Conservation (phyloP, 2,888 invertebrate species). For the Xanthia icteritia region DNA sequence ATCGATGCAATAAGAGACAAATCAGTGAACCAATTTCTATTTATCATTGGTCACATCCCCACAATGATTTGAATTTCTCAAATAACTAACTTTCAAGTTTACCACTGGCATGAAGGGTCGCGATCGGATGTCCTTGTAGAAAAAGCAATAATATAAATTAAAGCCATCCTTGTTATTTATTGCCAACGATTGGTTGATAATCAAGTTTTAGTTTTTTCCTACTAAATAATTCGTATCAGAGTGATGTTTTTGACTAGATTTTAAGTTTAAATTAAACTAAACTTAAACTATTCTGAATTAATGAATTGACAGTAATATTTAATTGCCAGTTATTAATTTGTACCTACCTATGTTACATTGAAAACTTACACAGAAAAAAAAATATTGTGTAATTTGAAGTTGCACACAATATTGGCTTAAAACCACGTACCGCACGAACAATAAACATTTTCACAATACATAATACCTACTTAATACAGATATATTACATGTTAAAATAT, state of each 20-base stretch:
- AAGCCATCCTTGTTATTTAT: slow-evolving; percentile 8
- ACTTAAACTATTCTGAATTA: not conserved
- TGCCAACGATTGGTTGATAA: not conserved
- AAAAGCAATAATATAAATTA: slow-evolving; percentile 38
- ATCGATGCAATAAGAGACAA: not conserved
- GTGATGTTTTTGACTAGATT: not conserved
- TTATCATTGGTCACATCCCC: not conserved
- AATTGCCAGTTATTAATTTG: not conserved
- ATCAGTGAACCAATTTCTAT: not conserved
- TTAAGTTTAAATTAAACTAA: too few relatives aligned
- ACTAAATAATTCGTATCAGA: too few relatives aligned
- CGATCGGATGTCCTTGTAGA: slow-evolving; percentile 13
- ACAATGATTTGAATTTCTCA: slow-evolving; percentile 23
- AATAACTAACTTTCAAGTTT: slow-evolving; percentile 26
- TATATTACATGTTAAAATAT: slow-evolving; percentile 37
- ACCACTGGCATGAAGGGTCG: slow-evolving; percentile 7
- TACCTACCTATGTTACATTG: not conserved
- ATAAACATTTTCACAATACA: slow-evolving; percentile 39
- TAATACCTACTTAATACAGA: slow-evolving; percentile 9
- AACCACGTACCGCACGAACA: slow-evolving; percentile 4
- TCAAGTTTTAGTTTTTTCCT: not conserved
- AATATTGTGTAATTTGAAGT: not conserved
- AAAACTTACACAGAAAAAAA: not conserved
- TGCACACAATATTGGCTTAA: slow-evolving; percentile 3
- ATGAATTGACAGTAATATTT: not conserved